Conservation (phyloP, 1,140 invertebrate genomes). For the Forficula auricularia region DNA sequence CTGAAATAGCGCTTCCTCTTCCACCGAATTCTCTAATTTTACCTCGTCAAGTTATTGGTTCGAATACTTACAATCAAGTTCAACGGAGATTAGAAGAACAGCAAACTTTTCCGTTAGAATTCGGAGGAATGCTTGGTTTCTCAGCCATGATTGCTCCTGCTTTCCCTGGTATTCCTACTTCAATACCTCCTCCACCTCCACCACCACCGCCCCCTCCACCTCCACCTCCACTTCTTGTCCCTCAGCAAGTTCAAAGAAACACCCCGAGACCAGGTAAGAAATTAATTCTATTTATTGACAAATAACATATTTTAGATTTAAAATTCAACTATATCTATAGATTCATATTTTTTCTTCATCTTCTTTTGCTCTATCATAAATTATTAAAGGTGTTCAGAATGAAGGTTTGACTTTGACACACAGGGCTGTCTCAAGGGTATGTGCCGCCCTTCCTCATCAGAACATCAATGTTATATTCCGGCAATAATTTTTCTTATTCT, state of each 20-base stretch:
- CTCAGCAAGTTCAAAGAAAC: conserved; percentile 35
- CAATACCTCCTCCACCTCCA: conserved; percentile 30
- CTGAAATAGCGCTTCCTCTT: conserved; percentile 54
- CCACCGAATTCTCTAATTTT: conserved; percentile 21
- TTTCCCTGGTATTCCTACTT: conserved; percentile 18
- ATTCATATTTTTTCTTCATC: too few species aligned
- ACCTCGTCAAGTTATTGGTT: conserved; percentile 40
- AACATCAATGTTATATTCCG: too few species aligned
- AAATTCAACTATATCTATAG: too few species aligned
- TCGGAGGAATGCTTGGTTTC: background rate
- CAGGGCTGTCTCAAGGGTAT: too few species aligned
- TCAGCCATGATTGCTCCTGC: conserved; percentile 3
- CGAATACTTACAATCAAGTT: conserved; percentile 42
- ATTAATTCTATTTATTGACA: conserved; percentile 8
- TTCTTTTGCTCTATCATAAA: too few species aligned
- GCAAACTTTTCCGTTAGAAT: conserved; percentile 25
- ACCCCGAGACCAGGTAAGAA: conserved; percentile 24
- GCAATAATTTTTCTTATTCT: too few species aligned
- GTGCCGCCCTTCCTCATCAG: too few species aligned
- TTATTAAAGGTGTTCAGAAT: too few species aligned
- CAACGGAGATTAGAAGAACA: conserved; percentile 41
- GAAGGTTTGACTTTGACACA: too few species aligned
- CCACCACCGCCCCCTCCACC: conserved; percentile 37
- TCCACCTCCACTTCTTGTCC: conserved; percentile 34
- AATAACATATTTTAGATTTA: conserved; percentile 8